These are phyloP conservation scores for Lycophotia porphyrea DNA, from an alignment of 2,888 invertebrate genomes.

Conservation along the genomic window DNA sequence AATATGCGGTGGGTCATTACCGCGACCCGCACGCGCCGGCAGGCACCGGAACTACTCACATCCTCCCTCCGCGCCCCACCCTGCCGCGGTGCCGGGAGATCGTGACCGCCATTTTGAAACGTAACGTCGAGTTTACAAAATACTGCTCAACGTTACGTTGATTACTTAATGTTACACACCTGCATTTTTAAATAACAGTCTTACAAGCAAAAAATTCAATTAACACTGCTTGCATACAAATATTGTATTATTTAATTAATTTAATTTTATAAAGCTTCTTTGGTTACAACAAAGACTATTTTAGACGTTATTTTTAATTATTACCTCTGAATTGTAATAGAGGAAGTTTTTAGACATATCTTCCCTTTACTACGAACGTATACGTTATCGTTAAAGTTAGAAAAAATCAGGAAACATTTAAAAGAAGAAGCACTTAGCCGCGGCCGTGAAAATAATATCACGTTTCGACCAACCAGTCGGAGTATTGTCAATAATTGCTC, in stretches of 20 bases:
- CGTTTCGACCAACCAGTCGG: conserved; percentile 70
- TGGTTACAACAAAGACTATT: conserved; percentile 56
- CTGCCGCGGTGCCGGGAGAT: conserved; percentile 37
- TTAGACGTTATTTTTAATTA: conserved; percentile 53
- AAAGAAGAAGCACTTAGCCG: conserved; percentile 76
- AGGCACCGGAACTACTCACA: conserved; percentile 62
- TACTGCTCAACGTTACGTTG: conserved; percentile 22
- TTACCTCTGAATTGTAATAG: conserved; percentile 52
- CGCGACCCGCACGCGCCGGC: conserved; percentile 79
- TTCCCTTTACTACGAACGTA: conserved; percentile 59
- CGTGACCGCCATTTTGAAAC: conserved; percentile 65
- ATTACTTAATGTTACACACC: conserved; percentile 11
- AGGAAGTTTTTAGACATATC: conserved; percentile 64
- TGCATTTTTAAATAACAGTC: conserved; percentile 19
- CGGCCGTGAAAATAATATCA: conserved; percentile 78
- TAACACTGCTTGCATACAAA: conserved; percentile 23
- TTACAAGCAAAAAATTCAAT: conserved; percentile 38
- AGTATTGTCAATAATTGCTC: conserved; percentile 69
- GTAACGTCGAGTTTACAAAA: conserved; percentile 55
- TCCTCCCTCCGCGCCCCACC: conserved; percentile 57
- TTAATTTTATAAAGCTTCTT: conserved; percentile 37
- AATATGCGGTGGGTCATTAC: conserved; percentile 76
- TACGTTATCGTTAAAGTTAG: conserved; percentile 42
- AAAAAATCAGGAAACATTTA: conserved; percentile 74
- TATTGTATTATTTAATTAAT: conserved; percentile 30